Evolutionary conservation across 1,140 invertebrate genomes (phyloP).

Genomic region (Uloborus diversus): DNA sequence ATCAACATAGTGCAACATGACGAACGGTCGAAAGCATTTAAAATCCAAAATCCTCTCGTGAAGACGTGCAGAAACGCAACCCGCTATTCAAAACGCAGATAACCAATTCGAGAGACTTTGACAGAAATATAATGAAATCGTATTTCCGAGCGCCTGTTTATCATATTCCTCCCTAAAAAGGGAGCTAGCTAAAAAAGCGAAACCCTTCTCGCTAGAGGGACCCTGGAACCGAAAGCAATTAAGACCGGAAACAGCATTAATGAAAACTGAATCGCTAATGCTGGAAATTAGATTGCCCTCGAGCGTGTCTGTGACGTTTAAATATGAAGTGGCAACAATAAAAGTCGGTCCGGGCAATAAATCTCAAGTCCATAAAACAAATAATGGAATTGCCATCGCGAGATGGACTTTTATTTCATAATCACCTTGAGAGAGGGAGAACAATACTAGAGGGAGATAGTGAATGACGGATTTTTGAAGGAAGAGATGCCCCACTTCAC

Average conservation of each 20-base stretch:
- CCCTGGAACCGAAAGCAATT: constrained; percentile 15
- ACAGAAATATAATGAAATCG: too few species aligned
- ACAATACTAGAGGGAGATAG: not conserved
- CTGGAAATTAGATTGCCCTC: constrained; percentile 11
- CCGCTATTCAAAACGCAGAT: too few species aligned
- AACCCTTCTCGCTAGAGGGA: too few species aligned
- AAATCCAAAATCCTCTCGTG: too few species aligned
- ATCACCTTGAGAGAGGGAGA: constrained; percentile 22
- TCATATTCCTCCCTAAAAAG: too few species aligned
- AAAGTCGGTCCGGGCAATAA: not conserved
- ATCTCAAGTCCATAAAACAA: constrained; percentile 21
- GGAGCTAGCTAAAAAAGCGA: too few species aligned
- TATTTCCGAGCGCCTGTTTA: too few species aligned
- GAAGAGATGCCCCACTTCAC: not conserved
- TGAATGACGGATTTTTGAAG: not conserved
- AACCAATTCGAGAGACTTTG: too few species aligned
- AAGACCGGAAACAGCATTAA: not conserved
- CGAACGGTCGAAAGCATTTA: too few species aligned
- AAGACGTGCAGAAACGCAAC: too few species aligned
- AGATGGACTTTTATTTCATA: constrained; percentile 16
- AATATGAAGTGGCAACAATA: not conserved
- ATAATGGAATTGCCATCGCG: constrained; percentile 12
- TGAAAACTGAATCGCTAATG: not conserved
- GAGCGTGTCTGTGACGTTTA: constrained; percentile 1
- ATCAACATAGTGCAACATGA: too few species aligned